Base-by-base conservation (phyloP, 2,113 vertebrate genomes). In the Pycnonotus jocosus region DNA sequence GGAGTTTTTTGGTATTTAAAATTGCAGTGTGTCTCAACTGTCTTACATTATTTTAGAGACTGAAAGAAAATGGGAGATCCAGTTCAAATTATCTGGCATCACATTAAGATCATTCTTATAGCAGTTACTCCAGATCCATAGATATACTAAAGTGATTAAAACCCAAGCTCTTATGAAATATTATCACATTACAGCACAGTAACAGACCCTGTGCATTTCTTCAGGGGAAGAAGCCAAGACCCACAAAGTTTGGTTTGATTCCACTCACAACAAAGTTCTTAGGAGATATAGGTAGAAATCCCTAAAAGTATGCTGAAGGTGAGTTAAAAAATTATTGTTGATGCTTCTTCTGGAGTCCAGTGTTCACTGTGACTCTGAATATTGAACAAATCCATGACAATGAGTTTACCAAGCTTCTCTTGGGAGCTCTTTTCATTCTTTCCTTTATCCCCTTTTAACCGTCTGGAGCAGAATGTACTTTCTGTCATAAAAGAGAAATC, bases 401-500 rank as follows among this genome's bases (percentile, higher is more conserved):
- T 50, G 33, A 50, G 22, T 86, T 94, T 87, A 54, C 53, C 79
- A 65, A 78, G 27, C 42, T 69, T 44, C 56, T 51, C 71, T 17
- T 90, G 79, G 71, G 82, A 94, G 24, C 60, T 74, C n/a, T 72
- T 86, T 66, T 80, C 71, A 47, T 92, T 44, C 47, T 47, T 83
- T 90, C 74, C 22, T 73, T 45, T 81, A 30, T 64, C 44, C 50
- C 42, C 68, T 86, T 85, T 90, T 60, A 64, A 69, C 44, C 2
- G 4, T 64, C 58, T 93, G 88, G 85, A 94, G 66, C 58, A 81
- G 69, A 91, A 89, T 74, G 64, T 35, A 35, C 81, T 83, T 90
- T 92, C 58, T 92, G 51, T 73, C 90, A 72, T 57, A 74, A 83
- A 94, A 86, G n/a, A 92, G 73, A 89, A 85, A 81, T 72, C 62